These are phyloP conservation scores for Plectrocnemia conspersa DNA, from an alignment of 1,140 invertebrate species.

Conservation along the genomic window DNA sequence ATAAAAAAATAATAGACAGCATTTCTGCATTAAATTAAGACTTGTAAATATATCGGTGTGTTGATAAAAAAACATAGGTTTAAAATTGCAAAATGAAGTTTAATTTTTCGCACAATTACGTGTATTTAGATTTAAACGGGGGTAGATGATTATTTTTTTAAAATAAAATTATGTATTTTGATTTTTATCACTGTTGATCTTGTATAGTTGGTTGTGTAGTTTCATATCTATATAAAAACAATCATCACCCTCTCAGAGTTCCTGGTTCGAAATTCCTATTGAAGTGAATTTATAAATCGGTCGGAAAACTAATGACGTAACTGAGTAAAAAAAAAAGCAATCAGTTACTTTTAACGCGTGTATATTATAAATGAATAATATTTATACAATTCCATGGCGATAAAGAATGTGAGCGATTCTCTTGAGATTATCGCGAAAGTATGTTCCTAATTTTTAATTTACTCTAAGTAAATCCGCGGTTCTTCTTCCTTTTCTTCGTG, in stretches of 20 bases:
- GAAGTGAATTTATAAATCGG: conserved; percentile 7
- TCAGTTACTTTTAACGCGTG: neutral
- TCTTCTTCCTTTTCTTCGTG: conserved; percentile 30
- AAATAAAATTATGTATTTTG: conserved; percentile 15
- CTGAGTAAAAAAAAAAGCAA: neutral
- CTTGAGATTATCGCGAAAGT: conserved; percentile 25
- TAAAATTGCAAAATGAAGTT: conserved; percentile 17
- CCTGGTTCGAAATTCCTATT: conserved; percentile 37
- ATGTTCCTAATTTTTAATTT: conserved; percentile 29
- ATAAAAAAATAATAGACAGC: conserved; percentile 10
- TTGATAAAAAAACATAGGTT: conserved; percentile 16
- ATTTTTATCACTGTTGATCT: conserved; percentile 17
- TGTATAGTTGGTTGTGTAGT: conserved; percentile 26
- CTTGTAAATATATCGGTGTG: conserved; percentile 33
- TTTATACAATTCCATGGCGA: conserved; percentile 16
- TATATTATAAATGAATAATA: conserved; percentile 11
- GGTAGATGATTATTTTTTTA: conserved; percentile 31
- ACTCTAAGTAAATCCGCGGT: conserved; percentile 28
- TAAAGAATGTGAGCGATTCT: conserved; percentile 7
- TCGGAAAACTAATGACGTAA: conserved; percentile 5
- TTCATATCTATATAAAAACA: conserved; percentile 26
- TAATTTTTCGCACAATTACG: conserved; percentile 22
- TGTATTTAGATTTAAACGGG: conserved; percentile 33
- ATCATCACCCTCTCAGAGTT: conserved; percentile 35
- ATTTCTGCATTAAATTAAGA: conserved; percentile 16